Evolutionary conservation across 2,888 invertebrate species (phyloP).

Genomic region (Myopa tessellatipennis): DNA sequence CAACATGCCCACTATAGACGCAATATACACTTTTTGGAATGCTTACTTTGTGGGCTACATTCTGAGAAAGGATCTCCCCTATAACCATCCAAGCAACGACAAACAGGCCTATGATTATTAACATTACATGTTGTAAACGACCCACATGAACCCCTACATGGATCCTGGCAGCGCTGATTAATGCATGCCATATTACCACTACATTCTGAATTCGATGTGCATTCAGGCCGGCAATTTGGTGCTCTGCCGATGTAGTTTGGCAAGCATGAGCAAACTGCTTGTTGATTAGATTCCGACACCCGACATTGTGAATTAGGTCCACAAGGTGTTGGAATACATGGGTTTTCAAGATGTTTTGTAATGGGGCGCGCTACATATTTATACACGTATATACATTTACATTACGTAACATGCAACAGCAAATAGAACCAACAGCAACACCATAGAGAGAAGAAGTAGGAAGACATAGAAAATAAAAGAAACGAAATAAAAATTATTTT

Average conservation of each 20-base stretch:
- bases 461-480: constrained; percentile 47
- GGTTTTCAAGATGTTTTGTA: constrained; percentile 70
- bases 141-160: constrained; percentile 88
- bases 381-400: constrained; percentile 44
- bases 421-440: constrained; percentile 45
- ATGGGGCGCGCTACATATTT: constrained; percentile 58
- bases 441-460: constrained; percentile 25
- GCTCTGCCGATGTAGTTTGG: constrained; percentile 84
- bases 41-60: constrained; percentile 73
- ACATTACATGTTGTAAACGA: constrained; percentile 81
- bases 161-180: constrained; percentile 83
- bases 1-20: too few relatives aligned
- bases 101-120: constrained; percentile 85
- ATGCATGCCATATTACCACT: constrained; percentile 85
- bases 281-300: constrained; percentile 74
- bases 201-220: constrained; percentile 86
- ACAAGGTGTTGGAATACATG: constrained; percentile 86
- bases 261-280: constrained; percentile 83
- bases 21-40: neutral
- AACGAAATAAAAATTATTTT: constrained; percentile 39
- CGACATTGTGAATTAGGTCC: constrained; percentile 87
- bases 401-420: constrained; percentile 45
- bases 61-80: constrained; percentile 88
- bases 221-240: constrained; percentile 88
- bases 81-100: constrained; percentile 82